These are phyloP conservation scores for Macroramphosus scolopax DNA, from an alignment of 2,797 vertebrate genomes.

Conservation along the genomic window DNA sequence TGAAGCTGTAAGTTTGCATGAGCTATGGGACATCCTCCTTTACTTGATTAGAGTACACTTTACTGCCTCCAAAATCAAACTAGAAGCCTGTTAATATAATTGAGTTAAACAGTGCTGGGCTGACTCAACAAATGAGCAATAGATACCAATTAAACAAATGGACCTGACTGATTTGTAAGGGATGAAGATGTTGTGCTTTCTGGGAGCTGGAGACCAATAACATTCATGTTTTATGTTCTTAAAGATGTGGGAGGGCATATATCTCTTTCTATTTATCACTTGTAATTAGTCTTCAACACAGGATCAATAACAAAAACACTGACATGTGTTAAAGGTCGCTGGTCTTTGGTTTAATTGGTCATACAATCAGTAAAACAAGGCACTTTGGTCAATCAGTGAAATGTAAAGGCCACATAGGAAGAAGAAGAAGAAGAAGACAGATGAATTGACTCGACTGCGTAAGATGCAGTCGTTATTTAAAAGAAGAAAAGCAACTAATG, in stretches of 20 bases:
- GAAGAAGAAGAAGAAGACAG: neutral
- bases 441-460: no score
- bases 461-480: no score
- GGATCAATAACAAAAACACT: conserved; percentile 55
- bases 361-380: conserved; percentile 57
- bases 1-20: conserved; percentile 23
- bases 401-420: conserved; percentile 25
- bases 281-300: conserved; percentile 22
- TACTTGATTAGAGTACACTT: conserved; percentile 57
- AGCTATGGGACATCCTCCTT: conserved; percentile 40
- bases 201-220: conserved; percentile 31
- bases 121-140: conserved; percentile 63
- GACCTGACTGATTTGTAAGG: conserved; percentile 34
- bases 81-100: conserved; percentile 64
- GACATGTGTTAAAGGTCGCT: conserved; percentile 55
- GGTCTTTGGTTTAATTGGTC: conserved; percentile 67
- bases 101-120: conserved; percentile 56
- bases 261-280: conserved; percentile 16
- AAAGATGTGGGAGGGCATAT: conserved; percentile 34
- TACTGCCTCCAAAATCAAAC: conserved; percentile 55
- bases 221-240: conserved; percentile 41
- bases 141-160: conserved; percentile 71
- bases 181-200: conserved; percentile 42
- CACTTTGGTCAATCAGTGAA: conserved; percentile 37
- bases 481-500: no score